Evolutionary conservation across 2,888 invertebrate species (phyloP), one percentile per base, ranked within the genome.

Genomic region (Tenthredo scrophulariae): DNA sequence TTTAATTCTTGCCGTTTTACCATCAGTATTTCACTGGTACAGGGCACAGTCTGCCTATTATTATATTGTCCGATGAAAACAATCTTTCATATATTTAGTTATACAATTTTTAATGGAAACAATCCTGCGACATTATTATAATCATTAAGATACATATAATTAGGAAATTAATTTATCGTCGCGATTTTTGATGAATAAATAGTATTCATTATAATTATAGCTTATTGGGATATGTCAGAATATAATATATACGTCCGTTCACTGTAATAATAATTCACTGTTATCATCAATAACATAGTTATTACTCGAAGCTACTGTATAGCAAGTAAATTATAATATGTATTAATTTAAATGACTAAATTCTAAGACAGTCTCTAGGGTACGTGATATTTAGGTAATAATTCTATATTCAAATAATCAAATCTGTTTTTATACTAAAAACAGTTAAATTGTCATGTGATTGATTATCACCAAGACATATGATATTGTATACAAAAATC

Each of bases 331-430:
- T 75, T 9, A 75, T 75, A 75, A 46, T 75, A 26, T 75, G 10
- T n/a, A 26, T 26, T 22, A n/a, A 75, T 37, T 70, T 46, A 75
- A 54, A 79, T 29, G 26, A 54, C 54, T 79, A 79, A 54, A 54
- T n/a, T 22, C 79, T 79, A 79, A 79, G 50, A 79, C 79, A 79
- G 79, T 79, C 79, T 79, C 79, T 54, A 79, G 46, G 15, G 29
- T 67, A 67, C 13, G 75, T 77, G 75, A 22, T 77, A 43, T 58
- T 58, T n/a, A n/a, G n/a, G 54, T 54, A 54, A 18, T 54, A 54
- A 54, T 58, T 58, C n/a, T 18, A 58, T 58, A 58, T 58, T 58
- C 58, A n/a, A 22, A 58, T 62, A 62, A 62, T 22, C 13, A 15
- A 26, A n/a, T 40, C 37, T 37, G 22, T 72, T 72, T 6, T 37